Evolutionary conservation across 2,888 invertebrate species (phyloP).

Genomic region (Drosophila merina): DNA sequence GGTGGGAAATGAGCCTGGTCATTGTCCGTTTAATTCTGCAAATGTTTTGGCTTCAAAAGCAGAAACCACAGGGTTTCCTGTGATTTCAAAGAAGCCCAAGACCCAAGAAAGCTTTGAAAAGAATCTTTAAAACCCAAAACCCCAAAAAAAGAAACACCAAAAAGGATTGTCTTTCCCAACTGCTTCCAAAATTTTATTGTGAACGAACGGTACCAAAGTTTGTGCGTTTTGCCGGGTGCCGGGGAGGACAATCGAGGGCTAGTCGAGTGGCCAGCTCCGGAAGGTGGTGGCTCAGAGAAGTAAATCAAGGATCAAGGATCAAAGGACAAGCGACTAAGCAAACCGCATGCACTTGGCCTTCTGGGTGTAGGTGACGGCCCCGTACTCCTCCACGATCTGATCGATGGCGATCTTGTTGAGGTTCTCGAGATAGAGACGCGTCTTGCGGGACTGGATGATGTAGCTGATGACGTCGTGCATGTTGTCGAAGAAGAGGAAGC

Average conservation of each 20-base stretch:
- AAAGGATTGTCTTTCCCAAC: background rate
- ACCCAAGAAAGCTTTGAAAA: too few relatives aligned
- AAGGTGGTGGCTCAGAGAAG: background rate
- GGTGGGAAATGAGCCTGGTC: conserved; percentile 1
- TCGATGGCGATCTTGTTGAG: conserved; percentile 72
- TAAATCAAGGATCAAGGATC: background rate
- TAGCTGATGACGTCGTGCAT: conserved; percentile 74
- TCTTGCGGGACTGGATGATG: conserved; percentile 71
- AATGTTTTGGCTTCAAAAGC: background rate
- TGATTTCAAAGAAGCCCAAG: too few relatives aligned
- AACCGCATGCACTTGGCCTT: conserved; percentile 72
- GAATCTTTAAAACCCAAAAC: background rate
- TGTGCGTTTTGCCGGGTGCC: background rate
- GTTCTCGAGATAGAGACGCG: conserved; percentile 67
- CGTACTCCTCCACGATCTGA: conserved; percentile 60
- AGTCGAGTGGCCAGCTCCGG: background rate
- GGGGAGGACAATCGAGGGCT: background rate
- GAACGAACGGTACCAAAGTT: background rate
- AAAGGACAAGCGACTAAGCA: conserved; percentile 33
- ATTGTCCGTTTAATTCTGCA: background rate
- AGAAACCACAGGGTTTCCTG: background rate
- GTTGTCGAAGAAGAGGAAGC: conserved; percentile 73
- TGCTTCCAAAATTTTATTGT: background rate
- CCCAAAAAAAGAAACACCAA: background rate
- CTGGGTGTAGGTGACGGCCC: conserved; percentile 66